Evolutionary conservation across 1,140 invertebrate species (phyloP), one percentile per base, ranked within the genome.

Genomic region (Metaphire vulgaris): DNA sequence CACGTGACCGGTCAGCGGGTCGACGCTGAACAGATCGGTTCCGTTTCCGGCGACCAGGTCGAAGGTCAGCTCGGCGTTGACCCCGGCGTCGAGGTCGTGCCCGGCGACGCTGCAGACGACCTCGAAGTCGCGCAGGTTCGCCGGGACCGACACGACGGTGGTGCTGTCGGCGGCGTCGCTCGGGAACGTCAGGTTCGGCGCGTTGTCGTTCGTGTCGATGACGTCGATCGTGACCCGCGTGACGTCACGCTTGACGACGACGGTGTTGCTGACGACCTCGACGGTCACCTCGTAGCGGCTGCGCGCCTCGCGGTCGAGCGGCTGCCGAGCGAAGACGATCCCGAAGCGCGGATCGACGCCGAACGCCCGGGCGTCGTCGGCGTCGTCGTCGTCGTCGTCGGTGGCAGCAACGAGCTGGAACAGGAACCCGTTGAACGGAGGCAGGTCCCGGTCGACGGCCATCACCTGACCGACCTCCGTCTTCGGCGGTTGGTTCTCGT

Each of bases 201-300:
- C 34, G 56, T 76, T 76, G 33, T 76, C 75, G 71, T 76, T 76
- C 16, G 33, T 30, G 41, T 76, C 75, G 1, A 29, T 29, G 2
- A 76, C 70, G 1, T 29, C 16, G 21, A 76, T 73, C 33, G 29
- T 28, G 21, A 76, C 75, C 14, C 1, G 21, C 14, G 56, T 64
- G 1, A 33, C 30, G 32, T 74, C 69, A 31, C 33, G 75, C 69
- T 31, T 56, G 15, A 16, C 16, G 26, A 29, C 28, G 30, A 30
- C 56, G 15, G 75, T 65, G 6, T 30, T 65, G 32, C 75, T 76
- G 21, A 28, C 28, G 6, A 41, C 75, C 14, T 74, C 71, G 14
- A 73, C 75, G 1, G 31, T 33, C 21, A 76, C 21, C 6, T 29
- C n/a, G 65, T 74, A 73, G 21, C 75, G 33, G 32, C 67, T 64